phyloP scores from a whole-genome alignment of 1,140 invertebrate species.

The Heliothis subflexa region DNA sequence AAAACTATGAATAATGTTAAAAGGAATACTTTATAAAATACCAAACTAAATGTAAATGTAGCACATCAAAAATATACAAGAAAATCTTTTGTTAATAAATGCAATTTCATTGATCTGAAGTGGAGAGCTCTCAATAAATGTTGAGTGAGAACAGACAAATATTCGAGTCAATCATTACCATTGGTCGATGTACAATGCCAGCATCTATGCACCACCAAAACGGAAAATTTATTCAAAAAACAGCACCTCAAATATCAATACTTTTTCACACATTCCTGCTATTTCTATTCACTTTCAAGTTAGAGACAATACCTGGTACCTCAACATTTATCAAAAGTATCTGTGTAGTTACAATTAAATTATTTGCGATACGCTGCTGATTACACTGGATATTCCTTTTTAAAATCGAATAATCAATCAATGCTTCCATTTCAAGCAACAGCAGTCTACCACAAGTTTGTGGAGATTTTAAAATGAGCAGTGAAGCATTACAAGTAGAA shows the following conservation, averaged over 20 bases:
- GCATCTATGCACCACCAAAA: no score
- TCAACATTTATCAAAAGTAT: conserved; percentile 30
- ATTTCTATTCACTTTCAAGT: neutral
- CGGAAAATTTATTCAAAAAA: neutral
- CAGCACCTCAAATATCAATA: neutral
- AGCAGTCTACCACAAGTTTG: conserved; percentile 7
- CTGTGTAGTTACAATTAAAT: neutral
- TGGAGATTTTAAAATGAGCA: conserved; percentile 1
- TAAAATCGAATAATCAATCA: neutral
- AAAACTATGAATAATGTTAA: conserved; percentile 49
- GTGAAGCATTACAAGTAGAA: conserved; percentile 20
- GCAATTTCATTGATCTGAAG: conserved; percentile 39
- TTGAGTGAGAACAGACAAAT: conserved; percentile 11
- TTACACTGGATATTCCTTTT: neutral
- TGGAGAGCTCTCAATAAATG: conserved; percentile 13
- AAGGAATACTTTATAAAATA: conserved; percentile 63
- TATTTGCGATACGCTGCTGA: neutral
- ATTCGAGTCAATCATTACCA: no score
- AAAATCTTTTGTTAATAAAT: conserved; percentile 38
- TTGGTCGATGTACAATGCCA: no score
- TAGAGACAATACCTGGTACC: neutral
- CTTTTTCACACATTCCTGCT: neutral
- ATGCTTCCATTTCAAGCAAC: neutral
- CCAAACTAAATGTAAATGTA: conserved; percentile 62
- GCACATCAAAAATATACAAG: conserved; percentile 69